These are phyloP conservation scores for Cichlasoma orientale DNA, from an alignment of 2,797 vertebrate species.

Conservation along the genomic window DNA sequence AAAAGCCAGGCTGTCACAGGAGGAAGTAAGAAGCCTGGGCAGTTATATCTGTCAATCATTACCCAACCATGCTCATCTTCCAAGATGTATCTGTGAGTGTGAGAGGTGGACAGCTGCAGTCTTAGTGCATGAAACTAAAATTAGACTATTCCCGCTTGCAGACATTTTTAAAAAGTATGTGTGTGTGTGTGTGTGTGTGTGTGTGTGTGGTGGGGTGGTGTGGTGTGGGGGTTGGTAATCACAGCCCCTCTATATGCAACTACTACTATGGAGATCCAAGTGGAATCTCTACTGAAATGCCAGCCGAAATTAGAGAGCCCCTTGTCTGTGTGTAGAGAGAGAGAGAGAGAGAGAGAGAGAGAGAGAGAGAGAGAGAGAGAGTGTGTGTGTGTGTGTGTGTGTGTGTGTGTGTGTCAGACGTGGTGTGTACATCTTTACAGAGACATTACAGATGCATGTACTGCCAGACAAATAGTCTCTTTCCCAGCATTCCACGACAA, in stretches of 20 bases:
- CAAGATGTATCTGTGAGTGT: constrained; percentile 48
- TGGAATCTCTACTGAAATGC: constrained; percentile 76
- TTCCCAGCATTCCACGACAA: constrained; percentile 43
- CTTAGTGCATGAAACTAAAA: constrained; percentile 70
- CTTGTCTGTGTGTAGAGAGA: constrained; percentile 45
- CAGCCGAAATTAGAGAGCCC: constrained; percentile 77
- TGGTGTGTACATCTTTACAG: constrained; percentile 27
- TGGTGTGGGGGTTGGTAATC: constrained; percentile 59
- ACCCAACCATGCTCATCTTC: constrained; percentile 47
- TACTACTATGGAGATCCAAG: constrained; percentile 72
- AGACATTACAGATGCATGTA: constrained; percentile 55
- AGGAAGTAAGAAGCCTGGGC: constrained; percentile 44
- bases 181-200: neutral
- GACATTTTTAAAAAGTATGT: constrained; percentile 59
- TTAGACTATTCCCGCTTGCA: constrained; percentile 66
- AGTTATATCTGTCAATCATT: constrained; percentile 73
- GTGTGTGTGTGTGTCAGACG: neutral
- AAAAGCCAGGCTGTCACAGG: constrained; percentile 42
- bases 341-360: too few species aligned
- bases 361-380: neutral
- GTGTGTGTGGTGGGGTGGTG: too few species aligned
- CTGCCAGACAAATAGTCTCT: constrained; percentile 57
- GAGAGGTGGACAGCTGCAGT: constrained; percentile 73
- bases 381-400: constrained; percentile 20
- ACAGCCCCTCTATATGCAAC: constrained; percentile 55